A percentile compares a stretch with the other conserved stretches of the same genome.
Conservation (phyloP, 2,888 invertebrate species). For the Trissolcus japonicus region DNA sequence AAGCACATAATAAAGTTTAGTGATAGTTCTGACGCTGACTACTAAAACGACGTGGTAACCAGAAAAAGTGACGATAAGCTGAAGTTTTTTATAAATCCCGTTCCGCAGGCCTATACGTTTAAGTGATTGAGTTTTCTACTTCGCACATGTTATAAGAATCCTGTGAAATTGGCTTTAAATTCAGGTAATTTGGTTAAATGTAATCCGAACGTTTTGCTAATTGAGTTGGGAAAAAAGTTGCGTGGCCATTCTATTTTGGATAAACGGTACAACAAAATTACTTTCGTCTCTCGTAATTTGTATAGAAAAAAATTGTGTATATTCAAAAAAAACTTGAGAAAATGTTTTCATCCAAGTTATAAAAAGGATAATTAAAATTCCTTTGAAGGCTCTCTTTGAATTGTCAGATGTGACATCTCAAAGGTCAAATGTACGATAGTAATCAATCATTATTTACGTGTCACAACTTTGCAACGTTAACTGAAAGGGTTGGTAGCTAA, state of each 20-base stretch:
- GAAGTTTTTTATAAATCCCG: slow-evolving; percentile 16
- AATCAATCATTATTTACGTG: slow-evolving; percentile 56
- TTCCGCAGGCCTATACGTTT: slow-evolving; percentile 14
- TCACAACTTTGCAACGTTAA: slow-evolving; percentile 45
- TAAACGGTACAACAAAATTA: background rate
- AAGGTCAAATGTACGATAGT: slow-evolving; percentile 34
- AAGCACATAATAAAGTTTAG: slow-evolving; percentile 13
- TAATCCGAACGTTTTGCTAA: slow-evolving; percentile 1
- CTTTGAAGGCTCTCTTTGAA: slow-evolving; percentile 23
- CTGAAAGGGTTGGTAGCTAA: slow-evolving; percentile 41
- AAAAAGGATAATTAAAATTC: slow-evolving; percentile 31
- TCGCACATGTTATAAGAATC: slow-evolving; percentile 12
- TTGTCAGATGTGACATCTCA: slow-evolving; percentile 26
- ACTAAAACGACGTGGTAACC: slow-evolving; percentile 14
- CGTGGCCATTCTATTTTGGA: background rate
- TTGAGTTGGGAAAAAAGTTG: background rate
- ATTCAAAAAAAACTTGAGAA: background rate
- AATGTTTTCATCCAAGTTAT: slow-evolving; percentile 4
- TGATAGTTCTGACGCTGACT: slow-evolving; percentile 5
- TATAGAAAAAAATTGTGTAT: background rate
- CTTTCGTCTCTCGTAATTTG: background rate
- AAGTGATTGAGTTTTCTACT: slow-evolving; percentile 22
- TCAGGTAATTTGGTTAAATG: background rate
- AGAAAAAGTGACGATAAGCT: slow-evolving; percentile 24
- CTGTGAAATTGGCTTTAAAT: slow-evolving; percentile 4